Evolutionary conservation across 2,113 vertebrate species (phyloP), one percentile per base, ranked within the genome.

Genomic region (Gnathonemus longibarbis): DNA sequence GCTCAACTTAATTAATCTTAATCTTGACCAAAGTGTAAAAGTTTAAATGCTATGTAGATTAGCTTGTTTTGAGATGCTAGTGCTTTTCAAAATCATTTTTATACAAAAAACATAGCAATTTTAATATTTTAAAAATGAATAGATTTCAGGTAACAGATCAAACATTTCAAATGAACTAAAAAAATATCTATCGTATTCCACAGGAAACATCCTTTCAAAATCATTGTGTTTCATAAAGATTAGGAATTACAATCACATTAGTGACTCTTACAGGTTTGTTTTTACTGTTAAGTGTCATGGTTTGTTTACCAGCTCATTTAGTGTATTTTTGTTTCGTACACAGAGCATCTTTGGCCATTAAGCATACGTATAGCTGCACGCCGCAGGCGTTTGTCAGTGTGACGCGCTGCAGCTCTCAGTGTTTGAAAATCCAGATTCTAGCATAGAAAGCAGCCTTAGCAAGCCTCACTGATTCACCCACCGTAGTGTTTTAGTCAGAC

Each of bases 181-280:
- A 45, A 84, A n/a, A 45, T n/a, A 24, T 84, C 39, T n/a, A 9
- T 46, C 39, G 39, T 46, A 48, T 48, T 84, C 21, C 83, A 84
- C 83, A 80, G 74, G 74, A 80, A 80, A 80, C 74, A 80, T 35
- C 35, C 74, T 80, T 80, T 80, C 74, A 80, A 80, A 80, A 80
- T 80, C 17, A 42, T 70, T 31, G 58, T 77, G 74, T 80, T 80
- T 42, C 35, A 80, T 80, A 42, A 80, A 2, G 74, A 80, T 80
- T 39, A 80, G 35, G 35, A 19, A 80, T 42, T 80, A 42, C 15
- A 80, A 80, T 80, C 74, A 80, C 35, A 80, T 39, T 7, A 42
- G 74, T 17, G 74, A 77, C 74, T 77, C 35, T 77, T 10, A 74
- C 31, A 35, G 66, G 66, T 74, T 19, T 7, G 74, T 17, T 39